Percentiles rank a stretch among this genome's conserved stretches.
Conservation (phyloP, 2,797 vertebrate genomes). For the Falco berigora region DNA sequence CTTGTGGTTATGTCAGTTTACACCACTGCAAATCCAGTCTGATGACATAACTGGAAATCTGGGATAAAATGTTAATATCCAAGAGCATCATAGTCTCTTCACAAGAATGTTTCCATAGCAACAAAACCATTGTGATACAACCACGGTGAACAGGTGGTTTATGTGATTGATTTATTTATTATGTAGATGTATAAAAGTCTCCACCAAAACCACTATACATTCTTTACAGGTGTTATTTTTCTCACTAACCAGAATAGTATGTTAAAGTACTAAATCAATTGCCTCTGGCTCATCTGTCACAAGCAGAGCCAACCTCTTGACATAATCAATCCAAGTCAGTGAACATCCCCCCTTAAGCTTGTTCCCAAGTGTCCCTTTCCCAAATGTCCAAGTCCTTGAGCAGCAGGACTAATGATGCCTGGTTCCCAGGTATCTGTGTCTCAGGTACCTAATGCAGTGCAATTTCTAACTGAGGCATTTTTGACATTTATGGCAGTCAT, state of each 20-base stretch:
- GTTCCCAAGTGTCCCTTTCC: neutral
- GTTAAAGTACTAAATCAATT: neutral
- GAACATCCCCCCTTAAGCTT: neutral
- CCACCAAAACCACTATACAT: neutral
- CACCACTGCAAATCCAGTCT: neutral
- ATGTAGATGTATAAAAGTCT: neutral
- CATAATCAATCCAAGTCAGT: neutral
- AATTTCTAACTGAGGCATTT: neutral
- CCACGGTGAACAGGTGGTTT: neutral
- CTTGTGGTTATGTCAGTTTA: neutral
- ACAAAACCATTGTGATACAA: neutral
- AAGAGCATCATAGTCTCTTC: neutral
- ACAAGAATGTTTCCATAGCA: conserved; percentile 49
- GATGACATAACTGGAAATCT: conserved; percentile 26
- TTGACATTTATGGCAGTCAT: neutral
- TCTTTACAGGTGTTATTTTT: neutral
- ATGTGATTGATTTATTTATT: neutral
- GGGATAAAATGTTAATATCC: neutral
- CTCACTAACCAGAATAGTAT: neutral
- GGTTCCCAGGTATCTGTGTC: neutral
- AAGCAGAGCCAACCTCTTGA: neutral
- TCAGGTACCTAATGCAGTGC: neutral
- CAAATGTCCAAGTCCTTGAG: neutral
- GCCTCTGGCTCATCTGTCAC: neutral
- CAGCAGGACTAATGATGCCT: neutral